Evolutionary conservation across 37 sponge, comb jelly and placozoan genomes (phyloP).

Genomic region (Cliona cf. orientalis): DNA sequence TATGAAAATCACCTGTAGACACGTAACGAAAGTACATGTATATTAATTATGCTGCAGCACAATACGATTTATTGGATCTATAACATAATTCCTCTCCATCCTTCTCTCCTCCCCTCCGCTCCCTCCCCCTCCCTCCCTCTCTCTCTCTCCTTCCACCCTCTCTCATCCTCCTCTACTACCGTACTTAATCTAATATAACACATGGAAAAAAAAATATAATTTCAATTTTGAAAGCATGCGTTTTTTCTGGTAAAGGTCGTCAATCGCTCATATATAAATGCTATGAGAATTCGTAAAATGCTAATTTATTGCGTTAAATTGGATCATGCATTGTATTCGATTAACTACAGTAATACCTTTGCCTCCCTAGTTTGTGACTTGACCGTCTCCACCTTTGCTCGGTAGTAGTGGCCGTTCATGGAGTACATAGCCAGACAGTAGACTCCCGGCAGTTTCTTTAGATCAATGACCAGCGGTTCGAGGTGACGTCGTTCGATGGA

Average conservation of each 20-base stretch:
- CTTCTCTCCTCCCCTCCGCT: neutral
- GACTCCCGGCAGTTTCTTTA: conserved; percentile 44
- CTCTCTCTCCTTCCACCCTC: neutral
- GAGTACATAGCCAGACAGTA: conserved; percentile 82
- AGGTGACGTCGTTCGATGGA: conserved; percentile 27
- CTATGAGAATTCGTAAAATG: too few relatives aligned
- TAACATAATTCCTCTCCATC: neutral
- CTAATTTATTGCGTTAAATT: too few relatives aligned
- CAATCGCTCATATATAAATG: too few relatives aligned
- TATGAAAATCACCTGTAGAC: conserved; percentile 71
- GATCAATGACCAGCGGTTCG: conserved; percentile 16
- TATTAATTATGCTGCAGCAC: too few relatives aligned
- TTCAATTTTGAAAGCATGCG: too few relatives aligned
- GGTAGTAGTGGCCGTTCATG: conserved; percentile 67
- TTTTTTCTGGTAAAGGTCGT: too few relatives aligned
- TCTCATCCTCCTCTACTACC: neutral
- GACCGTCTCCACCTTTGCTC: conserved; percentile 58
- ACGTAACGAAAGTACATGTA: neutral
- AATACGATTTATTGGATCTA: too few relatives aligned
- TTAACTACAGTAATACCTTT: too few relatives aligned
- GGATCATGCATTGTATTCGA: too few relatives aligned
- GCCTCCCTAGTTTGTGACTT: neutral
- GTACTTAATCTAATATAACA: too few relatives aligned
- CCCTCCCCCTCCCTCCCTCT: neutral
- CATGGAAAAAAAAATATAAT: too few relatives aligned